These are phyloP conservation scores for Serinus canaria DNA, from an alignment of 2,113 vertebrate genomes.

Conservation along the genomic window DNA sequence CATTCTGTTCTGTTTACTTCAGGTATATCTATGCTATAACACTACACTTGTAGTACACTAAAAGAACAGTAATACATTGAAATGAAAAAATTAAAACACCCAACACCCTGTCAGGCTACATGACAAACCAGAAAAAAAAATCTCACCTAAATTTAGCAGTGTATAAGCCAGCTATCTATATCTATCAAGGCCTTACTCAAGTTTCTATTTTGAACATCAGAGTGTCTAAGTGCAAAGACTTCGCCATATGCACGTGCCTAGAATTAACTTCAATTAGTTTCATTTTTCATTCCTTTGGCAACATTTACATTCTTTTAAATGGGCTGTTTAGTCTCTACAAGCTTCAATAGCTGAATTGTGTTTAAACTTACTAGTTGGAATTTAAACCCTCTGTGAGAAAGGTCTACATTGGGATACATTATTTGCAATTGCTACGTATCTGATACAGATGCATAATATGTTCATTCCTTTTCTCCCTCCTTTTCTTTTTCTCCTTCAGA, in stretches of 20 bases:
- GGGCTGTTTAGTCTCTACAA: background rate
- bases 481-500: background rate
- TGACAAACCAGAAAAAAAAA: background rate
- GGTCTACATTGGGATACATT: background rate
- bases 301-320: background rate
- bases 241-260: background rate
- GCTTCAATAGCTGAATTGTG: background rate
- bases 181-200: background rate
- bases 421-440: background rate
- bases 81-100: background rate
- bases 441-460: background rate
- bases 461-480: background rate
- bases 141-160: background rate
- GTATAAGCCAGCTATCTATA: background rate
- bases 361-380: background rate
- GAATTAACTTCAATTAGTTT: background rate
- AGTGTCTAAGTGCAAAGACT: background rate
- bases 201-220: background rate
- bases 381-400: background rate
- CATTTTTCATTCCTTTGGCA: background rate
- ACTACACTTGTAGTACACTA: background rate
- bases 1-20: background rate
- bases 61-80: background rate
- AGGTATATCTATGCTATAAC: background rate
- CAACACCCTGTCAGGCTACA: background rate